These are phyloP conservation scores for Brachyptera risi DNA, from an alignment of 2,888 invertebrate species.

Conservation along the genomic window DNA sequence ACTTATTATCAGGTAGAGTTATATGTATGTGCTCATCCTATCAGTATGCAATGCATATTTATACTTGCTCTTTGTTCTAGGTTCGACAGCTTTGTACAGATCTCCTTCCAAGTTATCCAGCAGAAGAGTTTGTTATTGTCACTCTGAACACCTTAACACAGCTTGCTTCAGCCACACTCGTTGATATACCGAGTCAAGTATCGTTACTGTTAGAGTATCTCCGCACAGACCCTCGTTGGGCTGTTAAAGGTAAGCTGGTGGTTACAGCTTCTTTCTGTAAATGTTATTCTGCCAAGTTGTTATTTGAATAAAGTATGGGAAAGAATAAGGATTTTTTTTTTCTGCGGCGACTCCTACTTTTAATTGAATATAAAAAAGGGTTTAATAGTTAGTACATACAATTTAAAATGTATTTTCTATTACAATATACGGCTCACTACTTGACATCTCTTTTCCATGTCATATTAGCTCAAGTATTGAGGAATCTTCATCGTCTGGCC, in stretches of 20 bases:
- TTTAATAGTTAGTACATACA: background rate
- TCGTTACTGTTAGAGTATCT: slow-evolving; percentile 63
- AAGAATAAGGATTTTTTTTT: too few species aligned
- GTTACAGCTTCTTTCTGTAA: too few species aligned
- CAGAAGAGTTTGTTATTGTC: slow-evolving; percentile 73
- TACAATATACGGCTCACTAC: too few species aligned
- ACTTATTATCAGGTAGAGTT: too few species aligned
- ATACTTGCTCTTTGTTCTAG: slow-evolving; percentile 42
- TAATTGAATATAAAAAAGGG: background rate
- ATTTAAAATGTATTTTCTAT: too few species aligned
- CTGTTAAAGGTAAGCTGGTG: slow-evolving; percentile 61
- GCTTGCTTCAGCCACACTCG: slow-evolving; percentile 81
- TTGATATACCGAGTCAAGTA: slow-evolving; percentile 84
- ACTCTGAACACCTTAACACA: slow-evolving; percentile 84
- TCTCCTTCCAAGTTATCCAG: slow-evolving; percentile 71
- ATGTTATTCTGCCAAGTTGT: too few species aligned
- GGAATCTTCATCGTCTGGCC: slow-evolving; percentile 64
- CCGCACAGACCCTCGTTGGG: slow-evolving; percentile 62
- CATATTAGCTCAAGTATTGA: slow-evolving; percentile 56
- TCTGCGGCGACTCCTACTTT: too few species aligned
- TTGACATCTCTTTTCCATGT: too few species aligned
- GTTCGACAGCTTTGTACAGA: slow-evolving; percentile 70
- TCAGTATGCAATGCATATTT: background rate
- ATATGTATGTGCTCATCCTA: too few species aligned
- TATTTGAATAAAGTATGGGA: too few species aligned